Base-by-base conservation (phyloP, 2,888 invertebrate species). In the Blera fallax region DNA sequence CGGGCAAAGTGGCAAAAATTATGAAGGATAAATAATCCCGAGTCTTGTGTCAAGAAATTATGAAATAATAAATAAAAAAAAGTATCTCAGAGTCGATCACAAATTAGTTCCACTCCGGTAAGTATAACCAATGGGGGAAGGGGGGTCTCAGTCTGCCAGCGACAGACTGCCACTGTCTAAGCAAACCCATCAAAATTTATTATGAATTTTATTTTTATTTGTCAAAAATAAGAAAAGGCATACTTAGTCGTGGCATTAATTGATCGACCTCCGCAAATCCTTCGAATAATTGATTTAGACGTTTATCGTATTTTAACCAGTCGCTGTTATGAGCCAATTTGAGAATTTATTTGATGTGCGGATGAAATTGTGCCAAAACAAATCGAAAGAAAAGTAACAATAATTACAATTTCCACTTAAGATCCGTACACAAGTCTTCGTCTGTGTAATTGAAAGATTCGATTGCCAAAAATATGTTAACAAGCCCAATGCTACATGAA, bases 1-100 rank as follows among this genome's bases (percentile, higher is more conserved):
- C 45, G 18, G 58, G 21, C 40, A 14, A 29, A 67, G 34, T 45
- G 34, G 43, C 21, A 37, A 48, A 40, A 64, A 27, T 29, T 1
- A 14, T 54, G 32, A 65, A 54, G 72, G 52, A 74, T 65, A 65
- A 54, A 65, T 64, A 65, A 64, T 64, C 54, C 27, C 37, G 45
- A 69, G 40, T 69, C 21, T 24, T 60, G 43, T 72, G 72, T 67
- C 82, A 83, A 37, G 29, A 67, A 83, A 72, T 67, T 78, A 83
- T 78, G 72, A 83, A 83, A 78, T 67, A 65, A 78, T 78, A 78
- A 78, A 83, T 83, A 77, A 7, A 60, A 37, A 58, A 37, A 4
- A 27, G 18, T 40, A 29, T 18, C 34, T 52, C 40, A 34, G 7
- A 72, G 24, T 50, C 34, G 27, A 45, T 27, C 34, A 32, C 37